Percentiles rank a stretch among this genome's conserved stretches.
Conservation (phyloP, 2,797 vertebrate genomes). For the Esox lucius region DNA sequence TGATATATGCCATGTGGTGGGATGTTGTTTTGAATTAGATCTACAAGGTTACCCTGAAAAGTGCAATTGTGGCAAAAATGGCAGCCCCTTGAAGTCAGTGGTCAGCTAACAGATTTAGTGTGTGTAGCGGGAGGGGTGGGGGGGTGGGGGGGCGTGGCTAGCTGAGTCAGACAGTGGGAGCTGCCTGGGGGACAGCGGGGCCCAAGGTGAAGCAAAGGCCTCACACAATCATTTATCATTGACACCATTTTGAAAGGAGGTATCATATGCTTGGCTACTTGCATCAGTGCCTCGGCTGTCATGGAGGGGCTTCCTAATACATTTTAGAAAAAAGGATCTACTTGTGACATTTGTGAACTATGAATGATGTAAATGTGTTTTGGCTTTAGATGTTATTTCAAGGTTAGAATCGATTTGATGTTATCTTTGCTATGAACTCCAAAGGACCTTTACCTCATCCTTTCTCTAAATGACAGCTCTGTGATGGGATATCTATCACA, state of each 20-base stretch:
- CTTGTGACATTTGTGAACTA: background rate
- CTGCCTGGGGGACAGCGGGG: constrained; percentile 44
- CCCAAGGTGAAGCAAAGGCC: constrained; percentile 67
- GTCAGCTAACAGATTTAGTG: constrained; percentile 63
- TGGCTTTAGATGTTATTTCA: background rate
- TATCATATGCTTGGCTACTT: background rate
- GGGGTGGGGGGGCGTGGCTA: constrained; percentile 38
- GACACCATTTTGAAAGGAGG: constrained; percentile 11
- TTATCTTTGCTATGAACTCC: background rate
- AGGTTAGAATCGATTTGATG: background rate
- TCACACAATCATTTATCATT: constrained; percentile 31
- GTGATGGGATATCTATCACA: background rate
- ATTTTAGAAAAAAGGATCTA: background rate
- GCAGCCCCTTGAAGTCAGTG: constrained; percentile 53
- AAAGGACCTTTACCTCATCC: background rate
- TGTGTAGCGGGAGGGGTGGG: constrained; percentile 47
- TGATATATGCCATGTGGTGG: constrained; percentile 2
- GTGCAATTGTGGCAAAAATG: constrained; percentile 57
- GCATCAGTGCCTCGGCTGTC: constrained; percentile 26
- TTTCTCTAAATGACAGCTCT: background rate
- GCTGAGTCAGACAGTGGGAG: constrained; percentile 64
- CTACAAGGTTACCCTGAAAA: constrained; percentile 62
- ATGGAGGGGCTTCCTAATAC: constrained; percentile 5
- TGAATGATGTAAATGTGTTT: background rate
- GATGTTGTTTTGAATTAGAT: constrained; percentile 47